These are phyloP conservation scores for Sebastes baramenuke DNA, from an alignment of 2,797 vertebrate genomes.

Conservation along the genomic window DNA sequence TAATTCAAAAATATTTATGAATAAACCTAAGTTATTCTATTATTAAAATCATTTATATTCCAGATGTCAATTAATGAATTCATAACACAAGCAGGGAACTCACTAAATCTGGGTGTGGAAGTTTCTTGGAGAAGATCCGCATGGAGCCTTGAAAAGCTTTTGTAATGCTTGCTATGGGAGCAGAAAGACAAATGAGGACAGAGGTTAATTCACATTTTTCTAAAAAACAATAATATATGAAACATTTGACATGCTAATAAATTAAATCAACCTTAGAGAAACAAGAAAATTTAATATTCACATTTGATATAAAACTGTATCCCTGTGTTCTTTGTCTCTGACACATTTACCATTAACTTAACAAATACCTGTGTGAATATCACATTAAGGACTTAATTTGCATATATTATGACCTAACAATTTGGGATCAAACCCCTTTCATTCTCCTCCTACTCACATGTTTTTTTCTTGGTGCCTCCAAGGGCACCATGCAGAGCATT, in stretches of 20 bases:
- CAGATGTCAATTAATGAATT: not conserved
- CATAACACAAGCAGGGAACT: constrained; percentile 47
- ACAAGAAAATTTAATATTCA: not conserved
- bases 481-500: constrained; percentile 94
- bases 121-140: constrained; percentile 97
- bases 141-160: constrained; percentile 98
- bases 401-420: not conserved
- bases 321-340: not conserved
- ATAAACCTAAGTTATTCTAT: not conserved
- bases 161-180: constrained; percentile 88
- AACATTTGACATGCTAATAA: not conserved
- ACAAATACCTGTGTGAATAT: not conserved
- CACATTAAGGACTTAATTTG: not conserved
- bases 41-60: not conserved
- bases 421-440: not conserved
- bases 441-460: constrained; percentile 83
- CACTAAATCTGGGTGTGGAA: constrained; percentile 95
- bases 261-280: not conserved
- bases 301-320: not conserved
- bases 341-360: not conserved
- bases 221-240: not conserved
- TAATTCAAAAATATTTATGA: not conserved
- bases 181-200: constrained; percentile 9
- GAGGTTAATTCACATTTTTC: not conserved
- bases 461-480: constrained; percentile 95